Percentiles rank a stretch among this genome's conserved stretches.
phyloP scores from a whole-genome alignment of 2,113 vertebrate genomes.

The Lampris incognitus region DNA sequence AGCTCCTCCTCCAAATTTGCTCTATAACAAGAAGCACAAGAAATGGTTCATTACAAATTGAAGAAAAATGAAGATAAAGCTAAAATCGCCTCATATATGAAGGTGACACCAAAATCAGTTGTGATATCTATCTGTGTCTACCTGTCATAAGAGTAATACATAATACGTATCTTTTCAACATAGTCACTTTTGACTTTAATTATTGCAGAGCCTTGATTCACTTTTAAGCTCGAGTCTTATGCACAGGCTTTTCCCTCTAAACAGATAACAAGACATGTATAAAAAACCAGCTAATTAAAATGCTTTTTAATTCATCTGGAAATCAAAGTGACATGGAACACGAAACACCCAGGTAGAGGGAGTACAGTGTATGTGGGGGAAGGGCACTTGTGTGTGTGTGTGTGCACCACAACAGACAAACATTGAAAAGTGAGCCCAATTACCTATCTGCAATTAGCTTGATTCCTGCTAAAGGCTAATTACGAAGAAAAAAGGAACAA shows the following conservation, averaged over 20 bases:
- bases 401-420: constrained; percentile 69
- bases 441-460: constrained; percentile 84
- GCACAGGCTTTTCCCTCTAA: constrained; percentile 38
- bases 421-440: constrained; percentile 79
- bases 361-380: constrained; percentile 44
- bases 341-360: constrained; percentile 70
- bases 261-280: constrained; percentile 51
- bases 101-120: constrained; percentile 6
- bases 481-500: constrained; percentile 77
- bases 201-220: constrained; percentile 38
- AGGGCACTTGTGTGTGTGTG: constrained; percentile 11
- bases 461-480: constrained; percentile 85
- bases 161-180: constrained; percentile 31
- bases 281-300: constrained; percentile 76
- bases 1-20: constrained; percentile 87
- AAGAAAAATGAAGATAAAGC: not conserved
- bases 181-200: constrained; percentile 33
- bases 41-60: constrained; percentile 6
- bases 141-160: not conserved
- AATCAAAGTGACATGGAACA: constrained; percentile 82
- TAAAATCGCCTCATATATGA: not conserved
- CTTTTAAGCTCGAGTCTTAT: constrained; percentile 39
- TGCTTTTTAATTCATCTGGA: constrained; percentile 73
- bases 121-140: too few relatives aligned
- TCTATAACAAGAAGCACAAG: constrained; percentile 68